Evolutionary conservation across 2,113 vertebrate genomes (phyloP), one percentile per base, ranked within the genome.

Genomic region (Condylura cristata): DNA sequence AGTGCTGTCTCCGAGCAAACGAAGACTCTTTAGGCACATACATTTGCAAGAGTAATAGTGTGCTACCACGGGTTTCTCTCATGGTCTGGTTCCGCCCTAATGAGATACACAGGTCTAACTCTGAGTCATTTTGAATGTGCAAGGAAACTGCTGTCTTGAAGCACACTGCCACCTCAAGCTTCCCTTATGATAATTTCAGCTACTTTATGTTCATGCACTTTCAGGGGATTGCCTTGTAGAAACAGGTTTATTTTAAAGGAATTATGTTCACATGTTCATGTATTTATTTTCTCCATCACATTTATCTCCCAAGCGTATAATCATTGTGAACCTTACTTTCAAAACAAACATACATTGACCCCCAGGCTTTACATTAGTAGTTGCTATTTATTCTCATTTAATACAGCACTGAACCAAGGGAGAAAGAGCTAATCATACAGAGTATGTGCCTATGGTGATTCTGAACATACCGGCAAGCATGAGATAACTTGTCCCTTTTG

Each of bases 261-360:
- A 51, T 78, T 86, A 66, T 79, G 88, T 82, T 91, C 61, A 20
- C 53, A 28, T 58, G 51, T 39, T 85, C 80, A 26, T 48, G 46
- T 90, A 26, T 86, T 91, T 95, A 65, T 83, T 96, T 91, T 61
- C n/a, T 48, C 70, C 28, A 39, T 71, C 65, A 46, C 91, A 37
- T 90, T 68, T 70, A 44, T 58, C 79, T 91, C 58, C 46, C 56
- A 74, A 65, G 24, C 0, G 0, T 84, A 18, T 37, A 86, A 81
- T 95, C 71, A 74, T 39, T 8, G 24, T 84, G 91, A 88, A 37
- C 46, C 65, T 86, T 34, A 58, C 74, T 92, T 97, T 83, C 32
- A 78, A 88, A 89, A 39, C 61, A 93, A 95, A 88, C 32, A 70
- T 41, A 10, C 58, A 26, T 63, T 80, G 82, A 93, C 44, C 76